Base-by-base conservation (phyloP, 2,113 vertebrate genomes). In the Tinamus guttatus region DNA sequence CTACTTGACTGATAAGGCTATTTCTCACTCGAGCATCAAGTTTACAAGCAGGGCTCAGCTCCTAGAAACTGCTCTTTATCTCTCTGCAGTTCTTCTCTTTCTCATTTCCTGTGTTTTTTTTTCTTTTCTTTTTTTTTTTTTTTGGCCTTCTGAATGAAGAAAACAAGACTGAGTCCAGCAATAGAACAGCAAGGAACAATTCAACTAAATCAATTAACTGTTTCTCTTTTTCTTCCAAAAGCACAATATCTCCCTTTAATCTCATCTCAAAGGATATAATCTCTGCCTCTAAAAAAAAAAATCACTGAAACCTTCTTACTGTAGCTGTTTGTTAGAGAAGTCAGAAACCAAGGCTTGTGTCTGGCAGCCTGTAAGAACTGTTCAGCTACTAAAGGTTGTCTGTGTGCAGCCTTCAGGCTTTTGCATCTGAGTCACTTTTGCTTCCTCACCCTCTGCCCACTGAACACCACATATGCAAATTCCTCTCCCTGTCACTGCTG, bases 361-460 rank as follows among this genome's bases (percentile, higher is more conserved):
- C 17, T 9, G 15, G 28, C 68, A 47, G 62, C 28, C 59, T 52
- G 34, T 27, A 90, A 82, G 21, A 18, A 24, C 34, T 21, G 5
- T n/a, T 76, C 82, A 65, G 40, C 24, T 20, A 20, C 3, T 36
- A 13, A 78, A 17, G 38, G 17, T 22, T 0, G 0, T 45, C 32
- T 49, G 8, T 58, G 17, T 58, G 18, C n/a, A 81, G 30, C 3
- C 15, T 65, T 64, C 52, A 79, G n/a, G 15, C 19, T 3, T 93
- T 81, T 87, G 30, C 20, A 62, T 20, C 25, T 1, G 8, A 67
- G 13, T 17, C 21, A 5, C 20, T 78, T 85, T 74, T 30, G 14
- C 38, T 75, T 85, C 28, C 12, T 16, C 24, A 18, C 28, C 30
- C 54, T 81, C 63, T 81, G 5, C 32, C 19, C 21, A 7, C 41